phyloP scores from a whole-genome alignment of 2,797 vertebrate species.

The Parauchenoglanis ngamensis region DNA sequence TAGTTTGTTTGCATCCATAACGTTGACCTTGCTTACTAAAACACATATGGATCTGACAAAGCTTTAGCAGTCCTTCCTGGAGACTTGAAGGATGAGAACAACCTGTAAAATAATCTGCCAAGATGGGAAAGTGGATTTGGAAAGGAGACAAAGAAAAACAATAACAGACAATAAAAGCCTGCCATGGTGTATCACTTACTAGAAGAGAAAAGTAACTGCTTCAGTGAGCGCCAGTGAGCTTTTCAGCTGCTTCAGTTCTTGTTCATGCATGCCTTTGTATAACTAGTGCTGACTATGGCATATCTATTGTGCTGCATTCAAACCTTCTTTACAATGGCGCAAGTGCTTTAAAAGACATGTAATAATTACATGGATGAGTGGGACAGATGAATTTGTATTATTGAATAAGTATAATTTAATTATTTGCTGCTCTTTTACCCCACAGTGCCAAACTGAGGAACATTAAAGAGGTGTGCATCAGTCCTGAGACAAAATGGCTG shows the following conservation, averaged over 20 bases:
- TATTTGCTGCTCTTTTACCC: conserved; percentile 18
- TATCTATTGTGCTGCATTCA: conserved; percentile 52
- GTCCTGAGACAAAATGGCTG: conserved; percentile 92
- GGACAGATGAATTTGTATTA: conserved; percentile 10
- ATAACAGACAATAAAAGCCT: conserved; percentile 26
- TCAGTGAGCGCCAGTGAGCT: conserved; percentile 43
- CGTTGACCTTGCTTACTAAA: background rate
- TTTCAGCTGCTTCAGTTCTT: conserved; percentile 38
- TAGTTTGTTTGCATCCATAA: background rate
- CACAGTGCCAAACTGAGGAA: conserved; percentile 81
- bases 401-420: conserved; percentile 21
- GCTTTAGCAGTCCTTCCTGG: conserved; percentile 14
- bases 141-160: conserved; percentile 33
- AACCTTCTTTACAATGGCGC: conserved; percentile 45
- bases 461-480: conserved; percentile 92
- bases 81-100: conserved; percentile 6
- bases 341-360: conserved; percentile 24
- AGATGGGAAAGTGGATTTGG: conserved; percentile 33
- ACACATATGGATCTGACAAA: conserved; percentile 20
- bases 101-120: conserved; percentile 37
- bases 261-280: conserved; percentile 46
- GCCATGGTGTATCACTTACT: conserved; percentile 45
- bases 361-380: conserved; percentile 36
- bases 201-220: conserved; percentile 48
- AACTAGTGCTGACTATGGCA: conserved; percentile 48